These are phyloP conservation scores for Drosophila lacteicornis DNA, from an alignment of 1,140 invertebrate genomes.

Conservation along the genomic window DNA sequence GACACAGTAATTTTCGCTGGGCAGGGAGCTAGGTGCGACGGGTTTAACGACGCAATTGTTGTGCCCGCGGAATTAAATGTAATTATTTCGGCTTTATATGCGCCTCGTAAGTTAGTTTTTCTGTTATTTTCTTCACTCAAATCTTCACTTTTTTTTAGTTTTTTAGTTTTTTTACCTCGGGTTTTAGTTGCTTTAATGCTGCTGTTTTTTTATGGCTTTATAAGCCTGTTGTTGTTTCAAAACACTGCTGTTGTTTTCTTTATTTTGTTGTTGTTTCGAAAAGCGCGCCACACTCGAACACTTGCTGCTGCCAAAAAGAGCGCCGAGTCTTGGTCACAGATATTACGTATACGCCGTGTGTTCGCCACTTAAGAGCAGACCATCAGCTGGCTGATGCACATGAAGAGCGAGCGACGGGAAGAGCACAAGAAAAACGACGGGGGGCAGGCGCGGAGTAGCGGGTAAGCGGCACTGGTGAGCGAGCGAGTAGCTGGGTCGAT, in stretches of 20 bases:
- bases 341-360: slow-evolving; percentile 43
- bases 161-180: slow-evolving; percentile 24
- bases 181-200: slow-evolving; percentile 3
- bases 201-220: slow-evolving; percentile 12
- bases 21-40: slow-evolving; percentile 5
- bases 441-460: not conserved
- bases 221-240: slow-evolving; percentile 15
- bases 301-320: slow-evolving; percentile 30
- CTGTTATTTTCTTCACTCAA: slow-evolving; percentile 1
- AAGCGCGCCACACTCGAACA: slow-evolving; percentile 48
- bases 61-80: slow-evolving; percentile 24
- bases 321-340: slow-evolving; percentile 5
- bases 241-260: not conserved
- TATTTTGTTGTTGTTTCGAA: slow-evolving; percentile 20
- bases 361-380: slow-evolving; percentile 41
- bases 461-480: not conserved
- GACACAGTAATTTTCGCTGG: slow-evolving; percentile 31
- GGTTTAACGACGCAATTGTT: slow-evolving; percentile 64
- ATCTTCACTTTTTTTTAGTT: not conserved
- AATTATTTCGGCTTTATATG: slow-evolving; percentile 33
- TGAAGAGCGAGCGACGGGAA: not conserved
- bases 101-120: slow-evolving; percentile 5
- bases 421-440: slow-evolving; percentile 1
- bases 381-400: slow-evolving; percentile 28
- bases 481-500: slow-evolving; percentile 24